Percentiles rank a stretch among this genome's conserved stretches.
Evolutionary conservation across 1,140 invertebrate species (phyloP).

Genomic region (Cyrtorhinus lividipennis): DNA sequence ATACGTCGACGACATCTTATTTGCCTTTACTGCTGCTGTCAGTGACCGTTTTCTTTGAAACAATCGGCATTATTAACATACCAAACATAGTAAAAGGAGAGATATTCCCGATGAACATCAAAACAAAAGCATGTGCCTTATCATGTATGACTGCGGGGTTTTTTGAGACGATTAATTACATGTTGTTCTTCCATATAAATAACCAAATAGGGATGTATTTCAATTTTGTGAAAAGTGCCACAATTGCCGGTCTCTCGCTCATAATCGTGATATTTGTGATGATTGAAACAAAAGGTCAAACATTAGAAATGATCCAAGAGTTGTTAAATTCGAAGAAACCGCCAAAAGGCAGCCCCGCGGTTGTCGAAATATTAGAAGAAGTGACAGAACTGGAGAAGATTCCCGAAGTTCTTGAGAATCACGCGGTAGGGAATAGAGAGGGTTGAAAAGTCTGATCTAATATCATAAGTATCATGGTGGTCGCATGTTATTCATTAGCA

Average conservation of each 20-base stretch:
- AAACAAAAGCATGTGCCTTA: constrained; percentile 19
- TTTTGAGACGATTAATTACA: not conserved
- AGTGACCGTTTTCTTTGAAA: constrained; percentile 14
- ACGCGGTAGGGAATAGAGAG: too few species aligned
- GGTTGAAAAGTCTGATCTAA: too few species aligned
- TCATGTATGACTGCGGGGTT: constrained; percentile 4
- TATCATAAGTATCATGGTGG: too few species aligned
- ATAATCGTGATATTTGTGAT: constrained; percentile 37
- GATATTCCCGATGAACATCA: constrained; percentile 20
- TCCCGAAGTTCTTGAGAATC: too few species aligned
- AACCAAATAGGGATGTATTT: constrained; percentile 55
- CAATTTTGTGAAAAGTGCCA: constrained; percentile 65
- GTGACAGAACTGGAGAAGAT: too few species aligned
- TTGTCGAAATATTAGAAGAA: not conserved
- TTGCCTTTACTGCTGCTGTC: constrained; percentile 17
- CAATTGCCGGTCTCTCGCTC: constrained; percentile 36
- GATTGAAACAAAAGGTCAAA: constrained; percentile 69
- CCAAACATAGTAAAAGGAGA: constrained; percentile 22
- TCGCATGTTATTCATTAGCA: too few species aligned
- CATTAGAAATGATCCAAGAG: constrained; percentile 53
- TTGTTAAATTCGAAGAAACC: not conserved
- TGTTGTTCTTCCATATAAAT: constrained; percentile 39
- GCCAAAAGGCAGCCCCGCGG: not conserved
- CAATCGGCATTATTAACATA: constrained; percentile 21
- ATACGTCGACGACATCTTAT: constrained; percentile 2